phyloP scores from a whole-genome alignment of 2,113 vertebrate species.

The Neolamprologus tretocephalus region DNA sequence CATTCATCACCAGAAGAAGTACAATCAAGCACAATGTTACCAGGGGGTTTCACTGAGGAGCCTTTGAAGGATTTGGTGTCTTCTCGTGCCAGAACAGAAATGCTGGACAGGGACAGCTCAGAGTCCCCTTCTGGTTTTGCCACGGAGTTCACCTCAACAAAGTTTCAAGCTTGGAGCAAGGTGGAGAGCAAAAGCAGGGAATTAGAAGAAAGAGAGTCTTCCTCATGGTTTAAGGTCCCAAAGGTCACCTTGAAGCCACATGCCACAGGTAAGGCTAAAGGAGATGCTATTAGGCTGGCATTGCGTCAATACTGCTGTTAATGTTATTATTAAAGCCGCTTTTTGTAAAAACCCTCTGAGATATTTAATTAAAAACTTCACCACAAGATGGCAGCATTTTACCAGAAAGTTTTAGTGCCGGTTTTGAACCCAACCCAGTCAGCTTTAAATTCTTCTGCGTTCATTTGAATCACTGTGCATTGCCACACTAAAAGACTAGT shows the following conservation, averaged over 20 bases:
- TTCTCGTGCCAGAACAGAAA: slow-evolving; percentile 67
- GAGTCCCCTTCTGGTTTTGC: slow-evolving; percentile 46
- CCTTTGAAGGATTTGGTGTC: slow-evolving; percentile 39
- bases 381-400: background rate
- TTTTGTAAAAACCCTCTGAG: background rate
- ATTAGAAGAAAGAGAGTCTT: slow-evolving; percentile 58
- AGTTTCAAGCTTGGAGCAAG: slow-evolving; percentile 43
- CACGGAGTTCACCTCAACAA: slow-evolving; percentile 50
- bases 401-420: background rate
- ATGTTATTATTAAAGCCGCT: background rate
- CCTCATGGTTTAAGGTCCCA: slow-evolving; percentile 76
- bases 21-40: slow-evolving; percentile 48
- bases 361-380: background rate
- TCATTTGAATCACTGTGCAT: background rate
- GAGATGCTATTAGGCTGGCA: rapidly evolving
- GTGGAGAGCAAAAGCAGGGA: background rate
- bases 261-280: slow-evolving; percentile 48
- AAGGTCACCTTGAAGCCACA: slow-evolving; percentile 77
- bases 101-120: slow-evolving; percentile 57
- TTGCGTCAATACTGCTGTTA: background rate
- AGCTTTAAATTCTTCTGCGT: rapidly evolving
- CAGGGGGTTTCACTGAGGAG: slow-evolving; percentile 56
- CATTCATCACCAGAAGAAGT: slow-evolving; percentile 8
- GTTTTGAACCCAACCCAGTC: background rate
- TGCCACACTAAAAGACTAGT: background rate